Percentiles rank a stretch among this genome's conserved stretches.
These are phyloP conservation scores for Perccottus glenii DNA, from an alignment of 2,113 vertebrate genomes.

Conservation along the genomic window DNA sequence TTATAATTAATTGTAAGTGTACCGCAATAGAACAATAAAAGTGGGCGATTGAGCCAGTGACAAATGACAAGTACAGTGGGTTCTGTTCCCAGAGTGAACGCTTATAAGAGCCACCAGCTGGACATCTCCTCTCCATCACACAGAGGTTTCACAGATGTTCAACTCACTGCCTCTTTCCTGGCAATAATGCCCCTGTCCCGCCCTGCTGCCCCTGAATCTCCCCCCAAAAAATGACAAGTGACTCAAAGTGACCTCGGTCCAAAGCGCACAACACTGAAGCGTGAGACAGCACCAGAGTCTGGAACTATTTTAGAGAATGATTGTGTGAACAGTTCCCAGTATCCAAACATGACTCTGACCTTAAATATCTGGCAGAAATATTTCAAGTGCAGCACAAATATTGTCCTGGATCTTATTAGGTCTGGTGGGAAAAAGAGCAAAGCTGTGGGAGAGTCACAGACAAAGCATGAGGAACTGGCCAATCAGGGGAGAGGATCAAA, in stretches of 20 bases:
- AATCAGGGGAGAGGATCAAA: not conserved
- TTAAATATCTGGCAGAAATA: constrained; percentile 60
- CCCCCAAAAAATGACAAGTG: constrained; percentile 59
- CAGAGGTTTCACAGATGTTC: constrained; percentile 72
- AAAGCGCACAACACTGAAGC: constrained; percentile 54
- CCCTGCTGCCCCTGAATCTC: constrained; percentile 3
- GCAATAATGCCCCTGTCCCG: constrained; percentile 4
- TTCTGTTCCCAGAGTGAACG: too few relatives aligned
- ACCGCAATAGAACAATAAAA: too few relatives aligned
- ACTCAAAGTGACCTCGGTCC: constrained; percentile 47
- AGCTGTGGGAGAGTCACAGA: not conserved
- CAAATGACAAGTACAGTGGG: too few relatives aligned
- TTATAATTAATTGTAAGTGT: too few relatives aligned
- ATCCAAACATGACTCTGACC: constrained; percentile 69
- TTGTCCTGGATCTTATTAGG: constrained; percentile 34
- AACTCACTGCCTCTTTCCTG: constrained; percentile 40
- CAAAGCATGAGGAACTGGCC: not conserved
- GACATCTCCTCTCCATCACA: constrained; percentile 27
- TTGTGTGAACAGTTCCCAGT: constrained; percentile 45
- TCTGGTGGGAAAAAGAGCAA: constrained; percentile 54
- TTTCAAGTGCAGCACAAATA: constrained; percentile 54
- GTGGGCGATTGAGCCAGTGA: too few relatives aligned
- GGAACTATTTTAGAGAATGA: constrained; percentile 58
- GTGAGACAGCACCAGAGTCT: constrained; percentile 59
- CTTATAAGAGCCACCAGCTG: too few relatives aligned